Evolutionary conservation across 1,140 invertebrate genomes (phyloP).

Genomic region (Micrasema minimum): DNA sequence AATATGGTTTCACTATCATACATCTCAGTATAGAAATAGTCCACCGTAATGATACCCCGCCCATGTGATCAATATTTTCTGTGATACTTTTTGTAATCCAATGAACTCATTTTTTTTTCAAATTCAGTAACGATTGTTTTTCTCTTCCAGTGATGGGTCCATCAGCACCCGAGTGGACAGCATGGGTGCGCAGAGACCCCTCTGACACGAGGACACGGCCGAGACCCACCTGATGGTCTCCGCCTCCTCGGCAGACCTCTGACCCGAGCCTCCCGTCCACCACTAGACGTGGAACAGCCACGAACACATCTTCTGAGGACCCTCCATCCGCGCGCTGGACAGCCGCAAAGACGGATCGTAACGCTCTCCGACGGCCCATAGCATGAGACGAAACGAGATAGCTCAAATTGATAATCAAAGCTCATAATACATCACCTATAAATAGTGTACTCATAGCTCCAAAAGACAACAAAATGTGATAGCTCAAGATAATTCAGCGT

Average conservation of each 20-base stretch:
- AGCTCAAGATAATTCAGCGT: no score
- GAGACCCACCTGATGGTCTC: constrained; percentile 53
- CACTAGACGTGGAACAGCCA: constrained; percentile 54
- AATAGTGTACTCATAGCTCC: no score
- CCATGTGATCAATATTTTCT: no score
- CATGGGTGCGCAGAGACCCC: constrained; percentile 45
- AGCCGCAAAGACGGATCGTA: not conserved
- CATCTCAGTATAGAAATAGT: no score
- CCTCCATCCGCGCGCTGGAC: not conserved
- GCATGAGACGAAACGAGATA: no score
- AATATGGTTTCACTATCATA: no score
- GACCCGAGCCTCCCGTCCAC: constrained; percentile 46
- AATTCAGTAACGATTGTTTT: constrained; percentile 7
- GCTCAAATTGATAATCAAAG: no score
- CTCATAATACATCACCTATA: no score
- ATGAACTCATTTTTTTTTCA: no score
- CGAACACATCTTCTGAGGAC: constrained; percentile 54
- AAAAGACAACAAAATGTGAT: no score
- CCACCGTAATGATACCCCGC: no score
- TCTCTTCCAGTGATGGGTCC: constrained; percentile 51
- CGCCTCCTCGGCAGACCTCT: constrained; percentile 52
- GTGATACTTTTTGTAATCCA: no score
- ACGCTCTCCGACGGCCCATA: not conserved
- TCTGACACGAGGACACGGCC: constrained; percentile 54
- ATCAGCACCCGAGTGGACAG: constrained; percentile 53